Percentiles rank a stretch among this genome's conserved stretches.
These are phyloP conservation scores for Lycocorax pyrrhopterus DNA, from an alignment of 2,113 vertebrate genomes.

Conservation along the genomic window DNA sequence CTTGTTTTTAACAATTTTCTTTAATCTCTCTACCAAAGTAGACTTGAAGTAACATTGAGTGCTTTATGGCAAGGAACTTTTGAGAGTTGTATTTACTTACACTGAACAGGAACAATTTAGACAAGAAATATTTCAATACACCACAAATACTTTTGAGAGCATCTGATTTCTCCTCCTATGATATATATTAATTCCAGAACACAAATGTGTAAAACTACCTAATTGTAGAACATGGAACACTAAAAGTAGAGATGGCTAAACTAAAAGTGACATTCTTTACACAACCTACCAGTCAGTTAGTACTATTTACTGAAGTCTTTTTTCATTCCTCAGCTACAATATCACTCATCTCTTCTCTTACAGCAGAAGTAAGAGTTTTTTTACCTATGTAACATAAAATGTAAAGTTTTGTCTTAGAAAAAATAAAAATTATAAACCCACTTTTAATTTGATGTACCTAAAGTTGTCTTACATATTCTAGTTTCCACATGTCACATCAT, in stretches of 20 bases:
- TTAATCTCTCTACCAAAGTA: not conserved
- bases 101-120: not conserved
- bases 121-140: not conserved
- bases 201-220: not conserved
- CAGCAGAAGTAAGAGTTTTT: not conserved
- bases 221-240: not conserved
- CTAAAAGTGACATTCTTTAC: not conserved
- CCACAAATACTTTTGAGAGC: not conserved
- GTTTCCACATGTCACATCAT: not conserved
- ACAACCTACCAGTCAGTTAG: not conserved
- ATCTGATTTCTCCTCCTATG: not conserved
- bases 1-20: not conserved
- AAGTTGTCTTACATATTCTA: not conserved
- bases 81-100: not conserved
- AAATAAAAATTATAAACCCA: not conserved
- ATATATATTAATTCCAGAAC: not conserved
- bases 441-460: not conserved
- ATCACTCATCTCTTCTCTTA: not conserved
- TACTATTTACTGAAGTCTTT: not conserved
- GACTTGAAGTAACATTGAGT: not conserved
- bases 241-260: not conserved
- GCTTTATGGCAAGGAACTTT: not conserved
- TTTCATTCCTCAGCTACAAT: not conserved
- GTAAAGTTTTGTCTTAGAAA: not conserved
- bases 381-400: not conserved